Evolutionary conservation across 2,888 invertebrate species (phyloP).

Genomic region (Drosophila phalerata): DNA sequence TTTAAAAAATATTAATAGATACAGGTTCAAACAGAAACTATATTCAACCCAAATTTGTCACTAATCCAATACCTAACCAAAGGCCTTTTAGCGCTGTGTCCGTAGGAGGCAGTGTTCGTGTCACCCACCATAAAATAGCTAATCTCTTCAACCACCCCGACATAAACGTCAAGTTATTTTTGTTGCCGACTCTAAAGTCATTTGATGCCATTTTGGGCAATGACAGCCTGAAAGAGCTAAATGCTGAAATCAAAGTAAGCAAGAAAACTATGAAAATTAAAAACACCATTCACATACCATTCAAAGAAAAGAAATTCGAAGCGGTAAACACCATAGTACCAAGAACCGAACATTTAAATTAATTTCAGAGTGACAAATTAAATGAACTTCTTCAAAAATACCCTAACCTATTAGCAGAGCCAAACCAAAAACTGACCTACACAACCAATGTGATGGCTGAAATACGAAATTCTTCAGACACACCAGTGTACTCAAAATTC

Average conservation of each 20-base stretch:
- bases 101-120: too few species aligned
- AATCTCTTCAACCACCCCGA: constrained; percentile 2
- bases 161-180: not conserved
- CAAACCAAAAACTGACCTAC: constrained; percentile 27
- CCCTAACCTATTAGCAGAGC: constrained; percentile 35
- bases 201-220: not conserved
- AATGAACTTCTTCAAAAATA: constrained; percentile 6
- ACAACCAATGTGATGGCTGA: constrained; percentile 31
- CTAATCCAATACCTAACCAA: not conserved
- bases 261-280: constrained; percentile 3
- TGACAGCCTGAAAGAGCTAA: constrained; percentile 5
- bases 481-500: constrained; percentile 1
- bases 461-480: constrained; percentile 4
- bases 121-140: too few species aligned
- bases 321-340: not conserved
- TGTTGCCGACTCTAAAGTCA: constrained; percentile 6
- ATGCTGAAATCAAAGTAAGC: constrained; percentile 1
- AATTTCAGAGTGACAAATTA: not conserved
- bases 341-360: not conserved
- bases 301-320: constrained; percentile 9
- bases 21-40: not conserved
- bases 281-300: not conserved
- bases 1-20: constrained; percentile 4
- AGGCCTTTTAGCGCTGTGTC: not conserved
- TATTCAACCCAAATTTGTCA: not conserved